phyloP scores from a whole-genome alignment of 2,888 invertebrate species.

The Pinctada fucata region DNA sequence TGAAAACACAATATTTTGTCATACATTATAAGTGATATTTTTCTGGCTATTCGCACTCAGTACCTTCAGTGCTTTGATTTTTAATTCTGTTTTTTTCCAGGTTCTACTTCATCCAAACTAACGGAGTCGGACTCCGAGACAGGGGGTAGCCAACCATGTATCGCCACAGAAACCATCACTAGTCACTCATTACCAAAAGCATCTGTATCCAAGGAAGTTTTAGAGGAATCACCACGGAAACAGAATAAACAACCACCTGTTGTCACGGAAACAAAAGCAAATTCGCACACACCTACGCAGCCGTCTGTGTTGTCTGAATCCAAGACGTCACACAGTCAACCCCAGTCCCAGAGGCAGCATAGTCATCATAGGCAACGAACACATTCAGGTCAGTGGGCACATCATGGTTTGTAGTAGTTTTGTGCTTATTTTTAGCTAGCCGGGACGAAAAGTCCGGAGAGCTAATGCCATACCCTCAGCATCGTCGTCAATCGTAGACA shows the following conservation, averaged over 20 bases:
- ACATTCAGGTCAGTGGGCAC: constrained; percentile 50
- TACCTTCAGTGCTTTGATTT: too few species aligned
- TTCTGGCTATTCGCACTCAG: too few species aligned
- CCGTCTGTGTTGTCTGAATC: constrained; percentile 12
- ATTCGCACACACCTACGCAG: constrained; percentile 5
- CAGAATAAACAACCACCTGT: constrained; percentile 12
- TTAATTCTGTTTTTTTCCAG: background rate
- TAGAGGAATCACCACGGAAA: background rate
- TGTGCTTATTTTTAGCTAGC: too few species aligned
- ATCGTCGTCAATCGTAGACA: too few species aligned
- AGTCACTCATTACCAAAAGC: background rate
- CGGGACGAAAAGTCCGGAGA: too few species aligned
- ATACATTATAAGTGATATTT: too few species aligned
- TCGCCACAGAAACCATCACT: background rate
- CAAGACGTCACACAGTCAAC: background rate
- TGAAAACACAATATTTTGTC: too few species aligned
- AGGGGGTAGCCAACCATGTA: constrained; percentile 8
- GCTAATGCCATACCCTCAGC: too few species aligned
- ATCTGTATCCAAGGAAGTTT: background rate
- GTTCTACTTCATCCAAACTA: constrained; percentile 15
- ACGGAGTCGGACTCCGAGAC: constrained; percentile 32
- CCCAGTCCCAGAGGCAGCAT: constrained; percentile 45
- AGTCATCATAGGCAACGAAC: constrained; percentile 46
- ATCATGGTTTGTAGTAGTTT: background rate
- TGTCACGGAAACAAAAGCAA: constrained; percentile 8